Conservation (phyloP, 2,797 vertebrate genomes). For the Sebastolobus alascanus region DNA sequence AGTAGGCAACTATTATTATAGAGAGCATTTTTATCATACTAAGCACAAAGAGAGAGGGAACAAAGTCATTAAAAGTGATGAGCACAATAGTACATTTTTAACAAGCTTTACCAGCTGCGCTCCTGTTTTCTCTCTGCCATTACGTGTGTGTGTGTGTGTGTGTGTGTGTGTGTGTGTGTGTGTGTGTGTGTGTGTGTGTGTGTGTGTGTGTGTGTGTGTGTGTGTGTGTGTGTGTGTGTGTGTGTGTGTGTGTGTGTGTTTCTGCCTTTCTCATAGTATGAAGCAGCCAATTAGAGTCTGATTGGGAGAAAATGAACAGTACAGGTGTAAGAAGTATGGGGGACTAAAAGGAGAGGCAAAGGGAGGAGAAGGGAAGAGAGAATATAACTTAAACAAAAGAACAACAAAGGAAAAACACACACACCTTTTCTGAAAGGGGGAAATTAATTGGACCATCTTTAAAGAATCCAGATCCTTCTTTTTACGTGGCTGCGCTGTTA, state of each 20-base stretch:
- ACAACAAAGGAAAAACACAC: slow-evolving; percentile 13
- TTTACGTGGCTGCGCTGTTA: slow-evolving; percentile 19
- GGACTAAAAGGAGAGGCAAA: slow-evolving; percentile 31
- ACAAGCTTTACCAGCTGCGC: slow-evolving; percentile 22
- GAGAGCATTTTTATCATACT: background rate
- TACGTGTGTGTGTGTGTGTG: slow-evolving; percentile 3
- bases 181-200: background rate
- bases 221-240: background rate
- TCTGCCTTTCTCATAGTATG: slow-evolving; percentile 23
- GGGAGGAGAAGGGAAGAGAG: background rate
- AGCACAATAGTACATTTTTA: slow-evolving; percentile 29
- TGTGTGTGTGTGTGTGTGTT: background rate
- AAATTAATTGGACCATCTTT: slow-evolving; percentile 58
- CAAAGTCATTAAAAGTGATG: slow-evolving; percentile 24
- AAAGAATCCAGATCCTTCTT: slow-evolving; percentile 30
- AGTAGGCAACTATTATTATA: background rate
- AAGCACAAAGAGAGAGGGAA: slow-evolving; percentile 8
- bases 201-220: slow-evolving; percentile 3
- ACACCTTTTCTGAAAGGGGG: background rate
- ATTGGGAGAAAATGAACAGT: slow-evolving; percentile 44
- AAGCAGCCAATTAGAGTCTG: slow-evolving; percentile 58
- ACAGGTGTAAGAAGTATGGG: slow-evolving; percentile 34
- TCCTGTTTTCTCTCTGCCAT: slow-evolving; percentile 12
- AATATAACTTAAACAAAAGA: slow-evolving; percentile 19
- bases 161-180: slow-evolving; percentile 12